Evolutionary conservation across 2,888 invertebrate species (phyloP).

Genomic region (Tetragnatha montana): DNA sequence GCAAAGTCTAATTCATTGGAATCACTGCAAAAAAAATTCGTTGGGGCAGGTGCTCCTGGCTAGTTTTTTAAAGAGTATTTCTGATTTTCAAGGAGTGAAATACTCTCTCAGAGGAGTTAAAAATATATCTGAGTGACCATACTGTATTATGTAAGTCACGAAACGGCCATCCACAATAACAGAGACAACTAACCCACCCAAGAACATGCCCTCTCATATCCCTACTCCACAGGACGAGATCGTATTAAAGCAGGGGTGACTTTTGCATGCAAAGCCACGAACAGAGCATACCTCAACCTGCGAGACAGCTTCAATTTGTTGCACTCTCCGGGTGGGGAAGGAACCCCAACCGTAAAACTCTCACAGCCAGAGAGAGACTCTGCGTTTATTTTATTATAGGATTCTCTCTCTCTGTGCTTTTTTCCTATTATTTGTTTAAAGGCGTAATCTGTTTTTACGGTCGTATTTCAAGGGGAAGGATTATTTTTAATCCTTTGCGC

Average conservation of each 20-base stretch:
- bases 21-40: too few relatives aligned
- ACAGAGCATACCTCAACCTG: not conserved
- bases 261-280: slow-evolving; percentile 35
- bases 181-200: not conserved
- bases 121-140: too few relatives aligned
- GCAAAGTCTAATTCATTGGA: too few relatives aligned
- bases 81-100: too few relatives aligned
- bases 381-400: slow-evolving; percentile 41
- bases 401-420: slow-evolving; percentile 14
- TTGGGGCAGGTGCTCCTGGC: too few relatives aligned
- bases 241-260: not conserved
- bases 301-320: slow-evolving; percentile 52
- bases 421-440: slow-evolving; percentile 41
- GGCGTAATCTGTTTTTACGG: slow-evolving; percentile 28
- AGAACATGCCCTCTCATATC: too few relatives aligned
- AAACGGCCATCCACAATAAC: not conserved
- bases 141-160: not conserved
- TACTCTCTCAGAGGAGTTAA: too few relatives aligned
- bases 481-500: slow-evolving; percentile 43
- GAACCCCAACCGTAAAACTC: slow-evolving; percentile 29
- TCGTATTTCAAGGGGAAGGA: slow-evolving; percentile 2
- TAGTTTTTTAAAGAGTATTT: too few relatives aligned
- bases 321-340: slow-evolving; percentile 9
- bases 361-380: too few relatives aligned
- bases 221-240: too few relatives aligned